Conservation (phyloP, 1,140 invertebrate species). For the Drosophila azteca region DNA sequence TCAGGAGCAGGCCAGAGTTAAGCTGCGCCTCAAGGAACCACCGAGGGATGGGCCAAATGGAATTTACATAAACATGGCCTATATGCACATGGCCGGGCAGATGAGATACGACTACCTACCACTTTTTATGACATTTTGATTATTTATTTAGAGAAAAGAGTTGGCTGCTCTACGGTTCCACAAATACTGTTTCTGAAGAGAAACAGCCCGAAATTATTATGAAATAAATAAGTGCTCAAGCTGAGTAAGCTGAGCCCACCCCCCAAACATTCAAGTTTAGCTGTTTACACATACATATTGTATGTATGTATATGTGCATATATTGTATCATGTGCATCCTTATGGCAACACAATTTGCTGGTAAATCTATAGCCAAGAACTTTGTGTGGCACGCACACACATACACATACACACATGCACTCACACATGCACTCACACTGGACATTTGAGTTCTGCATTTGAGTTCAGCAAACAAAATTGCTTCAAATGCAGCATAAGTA, state of each 20-base stretch:
- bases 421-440: slow-evolving; percentile 7
- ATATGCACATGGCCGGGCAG: slow-evolving; percentile 30
- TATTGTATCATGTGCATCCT: slow-evolving; percentile 50
- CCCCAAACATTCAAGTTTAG: slow-evolving; percentile 29
- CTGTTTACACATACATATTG: not conserved
- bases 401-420: not conserved
- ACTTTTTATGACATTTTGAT: slow-evolving; percentile 79
- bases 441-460: slow-evolving; percentile 50
- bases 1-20: slow-evolving; percentile 48
- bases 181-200: slow-evolving; percentile 68
- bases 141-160: slow-evolving; percentile 77
- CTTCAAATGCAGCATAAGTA: slow-evolving; percentile 75
- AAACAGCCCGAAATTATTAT: slow-evolving; percentile 66
- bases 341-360: slow-evolving; percentile 46
- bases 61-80: slow-evolving; percentile 75
- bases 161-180: slow-evolving; percentile 20
- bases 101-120: slow-evolving; percentile 25
- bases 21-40: slow-evolving; percentile 30
- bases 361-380: slow-evolving; percentile 55
- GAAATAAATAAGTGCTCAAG: slow-evolving; percentile 71
- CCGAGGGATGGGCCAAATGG: slow-evolving; percentile 28
- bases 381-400: slow-evolving; percentile 37
- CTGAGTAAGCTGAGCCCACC: slow-evolving; percentile 29
- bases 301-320: slow-evolving; percentile 26
- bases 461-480: slow-evolving; percentile 67